Percentiles rank a stretch among this genome's conserved stretches.
phyloP scores from a whole-genome alignment of 2,888 invertebrate genomes.

The Mycalesis mineus region DNA sequence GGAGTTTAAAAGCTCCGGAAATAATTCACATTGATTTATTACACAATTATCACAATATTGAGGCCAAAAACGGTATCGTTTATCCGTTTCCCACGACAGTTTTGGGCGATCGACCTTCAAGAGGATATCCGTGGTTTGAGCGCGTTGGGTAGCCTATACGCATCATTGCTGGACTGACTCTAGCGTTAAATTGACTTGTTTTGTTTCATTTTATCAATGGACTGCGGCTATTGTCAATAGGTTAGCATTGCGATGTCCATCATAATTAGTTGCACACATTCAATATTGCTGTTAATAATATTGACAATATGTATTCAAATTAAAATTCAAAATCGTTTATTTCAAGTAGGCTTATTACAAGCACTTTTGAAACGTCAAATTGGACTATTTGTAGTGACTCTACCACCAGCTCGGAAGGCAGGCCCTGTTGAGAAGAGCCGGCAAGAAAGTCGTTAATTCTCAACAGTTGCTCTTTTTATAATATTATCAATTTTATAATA shows the following conservation, averaged over 20 bases:
- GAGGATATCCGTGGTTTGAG: conserved; percentile 44
- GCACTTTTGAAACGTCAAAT: no score
- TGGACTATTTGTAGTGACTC: no score
- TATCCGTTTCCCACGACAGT: conserved; percentile 33
- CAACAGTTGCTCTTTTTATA: no score
- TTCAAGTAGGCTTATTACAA: no score
- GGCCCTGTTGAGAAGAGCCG: no score
- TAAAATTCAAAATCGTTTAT: no score
- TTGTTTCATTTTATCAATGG: conserved; percentile 39
- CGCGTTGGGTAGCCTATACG: conserved; percentile 35
- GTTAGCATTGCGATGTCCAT: not conserved
- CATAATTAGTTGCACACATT: not conserved
- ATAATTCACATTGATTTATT: not conserved
- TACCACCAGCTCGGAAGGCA: no score
- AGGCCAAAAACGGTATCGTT: not conserved
- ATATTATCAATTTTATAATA: no score
- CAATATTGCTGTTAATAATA: no score
- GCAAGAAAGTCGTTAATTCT: no score
- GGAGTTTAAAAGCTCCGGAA: not conserved
- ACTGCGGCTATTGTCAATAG: conserved; percentile 2
- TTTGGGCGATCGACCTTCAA: conserved; percentile 32
- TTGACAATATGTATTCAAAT: no score
- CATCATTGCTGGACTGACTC: conserved; percentile 45
- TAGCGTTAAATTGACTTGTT: conserved; percentile 55
- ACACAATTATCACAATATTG: not conserved